Conservation (phyloP, 2,797 vertebrate genomes). For the Capromys pilorides region DNA sequence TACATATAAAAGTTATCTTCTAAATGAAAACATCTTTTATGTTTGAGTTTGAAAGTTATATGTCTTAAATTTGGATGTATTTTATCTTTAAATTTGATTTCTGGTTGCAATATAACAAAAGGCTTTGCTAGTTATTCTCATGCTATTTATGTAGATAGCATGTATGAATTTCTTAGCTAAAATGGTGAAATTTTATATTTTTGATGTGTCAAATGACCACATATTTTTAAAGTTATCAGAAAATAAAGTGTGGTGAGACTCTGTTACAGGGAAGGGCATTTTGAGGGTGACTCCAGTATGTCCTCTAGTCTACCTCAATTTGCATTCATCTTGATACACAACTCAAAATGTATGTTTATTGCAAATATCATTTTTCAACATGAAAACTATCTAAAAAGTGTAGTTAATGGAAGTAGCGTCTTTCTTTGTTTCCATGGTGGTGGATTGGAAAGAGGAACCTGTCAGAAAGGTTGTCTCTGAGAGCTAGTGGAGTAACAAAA, state of each 20-base stretch:
- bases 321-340: neutral
- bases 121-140: neutral
- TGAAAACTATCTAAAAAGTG: neutral
- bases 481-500: fast-evolving
- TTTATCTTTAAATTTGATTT: neutral
- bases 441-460: neutral
- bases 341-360: neutral
- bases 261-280: neutral
- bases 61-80: neutral
- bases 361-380: neutral
- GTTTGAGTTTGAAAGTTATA: neutral
- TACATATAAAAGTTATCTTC: neutral
- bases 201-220: neutral
- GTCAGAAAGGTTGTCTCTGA: neutral
- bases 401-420: neutral
- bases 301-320: fast-evolving
- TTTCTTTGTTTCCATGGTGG: neutral
- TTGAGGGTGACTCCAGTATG: neutral
- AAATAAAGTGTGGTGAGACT: neutral
- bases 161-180: neutral
- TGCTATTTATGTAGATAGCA: neutral
- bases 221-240: neutral
- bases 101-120: neutral
- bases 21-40: neutral
- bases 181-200: neutral